Evolutionary conservation across 1,140 invertebrate genomes (phyloP).

Genomic region (Pogonognathellus flavescens): DNA sequence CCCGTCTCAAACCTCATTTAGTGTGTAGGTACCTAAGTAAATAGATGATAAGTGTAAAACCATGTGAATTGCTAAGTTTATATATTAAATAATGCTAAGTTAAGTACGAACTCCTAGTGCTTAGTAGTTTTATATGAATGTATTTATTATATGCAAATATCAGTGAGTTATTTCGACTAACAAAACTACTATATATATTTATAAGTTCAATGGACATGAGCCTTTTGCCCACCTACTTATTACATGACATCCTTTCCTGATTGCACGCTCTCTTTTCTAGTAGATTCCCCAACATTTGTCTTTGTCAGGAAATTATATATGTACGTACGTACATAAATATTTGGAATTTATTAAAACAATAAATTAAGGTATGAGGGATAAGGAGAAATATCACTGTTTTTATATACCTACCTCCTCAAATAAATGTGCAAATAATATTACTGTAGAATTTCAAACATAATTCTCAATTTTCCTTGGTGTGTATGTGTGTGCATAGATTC

Average conservation of each 20-base stretch:
- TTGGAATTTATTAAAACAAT: no score
- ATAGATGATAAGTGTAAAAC: background rate
- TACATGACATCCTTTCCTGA: slow-evolving; percentile 28
- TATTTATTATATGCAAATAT: background rate
- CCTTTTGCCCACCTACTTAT: slow-evolving; percentile 1
- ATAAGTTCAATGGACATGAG: no score
- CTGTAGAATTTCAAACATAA: no score
- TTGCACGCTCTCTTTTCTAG: background rate
- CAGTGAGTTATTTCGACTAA: background rate
- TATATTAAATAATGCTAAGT: no score
- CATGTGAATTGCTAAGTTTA: background rate
- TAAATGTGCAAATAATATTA: no score
- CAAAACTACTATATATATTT: no score
- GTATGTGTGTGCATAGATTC: no score
- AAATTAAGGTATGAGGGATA: no score
- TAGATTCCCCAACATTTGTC: slow-evolving; percentile 7
- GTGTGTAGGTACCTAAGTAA: background rate
- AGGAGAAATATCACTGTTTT: no score
- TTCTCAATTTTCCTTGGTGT: no score
- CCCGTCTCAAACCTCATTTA: background rate
- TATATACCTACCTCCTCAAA: no score
- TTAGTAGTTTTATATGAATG: background rate
- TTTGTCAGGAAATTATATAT: background rate
- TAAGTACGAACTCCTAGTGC: background rate
- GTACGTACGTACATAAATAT: no score